These are phyloP conservation scores for Philereme vetulata DNA, from an alignment of 2,888 invertebrate genomes.

Conservation along the genomic window DNA sequence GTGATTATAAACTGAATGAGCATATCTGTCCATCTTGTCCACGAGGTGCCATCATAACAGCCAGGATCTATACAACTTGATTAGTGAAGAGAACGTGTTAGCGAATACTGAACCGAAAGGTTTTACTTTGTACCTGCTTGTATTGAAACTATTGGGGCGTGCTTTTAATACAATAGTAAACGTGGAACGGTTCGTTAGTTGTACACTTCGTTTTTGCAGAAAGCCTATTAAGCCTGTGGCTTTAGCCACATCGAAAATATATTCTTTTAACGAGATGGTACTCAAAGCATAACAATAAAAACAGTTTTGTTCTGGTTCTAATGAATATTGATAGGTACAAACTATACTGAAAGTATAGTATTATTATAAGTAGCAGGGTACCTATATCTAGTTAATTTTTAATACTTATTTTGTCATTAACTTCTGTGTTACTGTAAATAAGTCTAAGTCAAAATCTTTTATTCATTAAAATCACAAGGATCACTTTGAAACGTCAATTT, in stretches of 20 bases:
- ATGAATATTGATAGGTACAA: too few relatives aligned
- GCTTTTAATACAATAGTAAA: conserved; percentile 19
- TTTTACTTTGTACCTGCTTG: conserved; percentile 27
- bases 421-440: too few relatives aligned
- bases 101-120: conserved; percentile 30
- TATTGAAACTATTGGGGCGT: conserved; percentile 20
- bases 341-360: too few relatives aligned
- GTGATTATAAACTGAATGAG: too few relatives aligned
- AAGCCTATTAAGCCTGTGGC: conserved; percentile 5
- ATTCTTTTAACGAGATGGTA: neutral
- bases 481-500: too few relatives aligned
- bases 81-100: conserved; percentile 30
- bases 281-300: too few relatives aligned
- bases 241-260: neutral
- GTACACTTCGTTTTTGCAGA: conserved; percentile 14
- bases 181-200: conserved; percentile 19
- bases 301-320: too few relatives aligned
- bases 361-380: too few relatives aligned
- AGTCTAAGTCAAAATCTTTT: too few relatives aligned
- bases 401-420: too few relatives aligned
- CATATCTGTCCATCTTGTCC: neutral
- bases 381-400: too few relatives aligned
- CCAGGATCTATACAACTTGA: conserved; percentile 22
- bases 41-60: conserved; percentile 6
- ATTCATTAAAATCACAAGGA: too few relatives aligned